Evolutionary conservation across 2,888 invertebrate species (phyloP).

Genomic region (Fragum whitleyi): DNA sequence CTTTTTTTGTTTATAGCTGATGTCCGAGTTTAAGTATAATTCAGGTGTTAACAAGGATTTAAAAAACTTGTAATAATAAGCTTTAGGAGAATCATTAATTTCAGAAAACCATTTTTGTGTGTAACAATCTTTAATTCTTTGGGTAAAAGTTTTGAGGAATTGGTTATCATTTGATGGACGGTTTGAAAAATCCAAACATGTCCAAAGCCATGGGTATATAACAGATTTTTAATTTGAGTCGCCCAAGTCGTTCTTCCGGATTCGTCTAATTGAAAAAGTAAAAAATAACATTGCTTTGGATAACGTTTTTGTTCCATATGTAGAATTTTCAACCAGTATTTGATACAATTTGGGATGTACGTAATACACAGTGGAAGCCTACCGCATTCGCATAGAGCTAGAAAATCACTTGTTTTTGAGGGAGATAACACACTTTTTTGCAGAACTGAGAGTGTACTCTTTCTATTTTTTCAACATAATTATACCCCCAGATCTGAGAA

Average conservation of each 20-base stretch:
- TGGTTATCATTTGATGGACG: not conserved
- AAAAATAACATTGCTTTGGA: too few species aligned
- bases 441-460: too few species aligned
- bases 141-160: not conserved
- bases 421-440: not conserved
- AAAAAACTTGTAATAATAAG: too few species aligned
- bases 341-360: not conserved
- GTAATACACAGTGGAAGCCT: not conserved
- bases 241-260: not conserved
- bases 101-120: not conserved
- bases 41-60: too few species aligned
- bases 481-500: too few species aligned
- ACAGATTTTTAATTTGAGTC: not conserved
- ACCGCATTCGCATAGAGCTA: not conserved
- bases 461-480: too few species aligned
- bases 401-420: not conserved
- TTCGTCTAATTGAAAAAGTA: too few species aligned
- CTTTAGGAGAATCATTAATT: too few species aligned
- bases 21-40: too few species aligned
- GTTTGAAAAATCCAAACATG: not conserved
- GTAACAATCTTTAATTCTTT: not conserved
- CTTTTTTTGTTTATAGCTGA: too few species aligned
- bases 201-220: not conserved
- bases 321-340: not conserved
- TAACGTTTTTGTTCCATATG: not conserved